Evolutionary conservation across 2,797 vertebrate genomes (phyloP), one percentile per base, ranked within the genome.

Genomic region (Squalus acanthias): DNA sequence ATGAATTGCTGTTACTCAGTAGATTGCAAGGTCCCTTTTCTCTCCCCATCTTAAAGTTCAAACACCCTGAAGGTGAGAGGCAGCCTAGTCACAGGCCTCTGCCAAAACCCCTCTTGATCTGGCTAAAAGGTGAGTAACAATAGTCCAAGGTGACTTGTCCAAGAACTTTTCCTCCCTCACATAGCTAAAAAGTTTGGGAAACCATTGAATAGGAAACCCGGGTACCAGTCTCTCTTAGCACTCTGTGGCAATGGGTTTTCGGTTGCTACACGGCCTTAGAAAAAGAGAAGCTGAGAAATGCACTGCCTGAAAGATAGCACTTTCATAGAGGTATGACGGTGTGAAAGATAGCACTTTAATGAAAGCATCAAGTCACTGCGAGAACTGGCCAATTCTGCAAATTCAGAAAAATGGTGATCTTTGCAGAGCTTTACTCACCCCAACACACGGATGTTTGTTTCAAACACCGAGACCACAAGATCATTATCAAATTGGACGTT

Each of bases 371-470:
- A 63, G 60, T 65, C 60, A 85, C 7, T 85, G 82, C 39, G 22
- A 29, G 1, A 60, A 91, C 53, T 33, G 60, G 15, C 12, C 15
- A 92, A 9, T 65, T 20, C 33, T 6, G 60, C 4, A 92, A 91
- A 57, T n/a, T 92, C 87, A 29, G 13, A 60, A 3, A 26, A 29
- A 57, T 12, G 29, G 57, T 13, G 9, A 60, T 10, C 50, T 3
- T 7, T 60, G 26, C 53, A 63, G 7, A 12, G 57, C 1, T 26
- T 91, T 63, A 92, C 89, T 9, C 97, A 98, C 98, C 98, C 98
- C 97, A 98, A 97, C 96, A 98, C 98, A 96, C 98, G 98, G 97
- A 98, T 98, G 97, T 98, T 98, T 96, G 98, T 98, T 97, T 98
- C 98, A 96, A 98, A 98, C 96, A 98, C 98, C 2, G 98, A 98